Conservation (phyloP, 1,140 invertebrate genomes). For the Nylanderia fulva region DNA sequence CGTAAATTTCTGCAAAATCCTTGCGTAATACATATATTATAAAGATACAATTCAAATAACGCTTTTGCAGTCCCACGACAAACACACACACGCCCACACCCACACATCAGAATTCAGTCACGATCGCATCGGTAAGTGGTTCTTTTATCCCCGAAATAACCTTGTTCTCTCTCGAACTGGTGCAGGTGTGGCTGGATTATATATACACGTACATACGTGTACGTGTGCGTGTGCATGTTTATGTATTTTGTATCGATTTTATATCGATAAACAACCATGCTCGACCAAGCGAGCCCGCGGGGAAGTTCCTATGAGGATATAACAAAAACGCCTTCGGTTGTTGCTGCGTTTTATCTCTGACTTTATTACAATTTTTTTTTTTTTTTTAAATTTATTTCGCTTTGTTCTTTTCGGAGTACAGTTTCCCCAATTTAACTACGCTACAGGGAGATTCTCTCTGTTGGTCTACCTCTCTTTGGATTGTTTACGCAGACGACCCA, state of each 20-base stretch:
- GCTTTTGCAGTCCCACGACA: neutral
- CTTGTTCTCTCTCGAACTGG: neutral
- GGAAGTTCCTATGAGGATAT: conserved; percentile 46
- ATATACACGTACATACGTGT: neutral
- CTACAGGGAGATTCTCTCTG: neutral
- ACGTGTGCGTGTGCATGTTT: neutral
- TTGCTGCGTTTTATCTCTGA: conserved; percentile 16
- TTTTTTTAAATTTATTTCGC: conserved; percentile 13
- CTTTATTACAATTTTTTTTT: conserved; percentile 25
- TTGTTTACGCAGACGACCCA: neutral
- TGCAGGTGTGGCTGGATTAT: conserved; percentile 30
- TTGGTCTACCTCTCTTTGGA: neutral
- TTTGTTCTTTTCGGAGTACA: neutral
- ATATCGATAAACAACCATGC: conserved; percentile 68
- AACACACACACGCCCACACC: too few species aligned
- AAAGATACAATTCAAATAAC: neutral
- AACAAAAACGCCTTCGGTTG: conserved; percentile 41
- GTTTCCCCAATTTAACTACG: conserved; percentile 34
- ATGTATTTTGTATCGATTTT: conserved; percentile 63
- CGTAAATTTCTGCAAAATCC: neutral
- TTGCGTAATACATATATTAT: conserved; percentile 39
- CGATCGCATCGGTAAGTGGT: conserved; percentile 36
- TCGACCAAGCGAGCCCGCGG: conserved; percentile 57
- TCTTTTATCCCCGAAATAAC: conserved; percentile 65
- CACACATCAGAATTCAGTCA: conserved; percentile 15